Evolutionary conservation across 2,113 vertebrate genomes (phyloP).

Genomic region (Candoia aspera): DNA sequence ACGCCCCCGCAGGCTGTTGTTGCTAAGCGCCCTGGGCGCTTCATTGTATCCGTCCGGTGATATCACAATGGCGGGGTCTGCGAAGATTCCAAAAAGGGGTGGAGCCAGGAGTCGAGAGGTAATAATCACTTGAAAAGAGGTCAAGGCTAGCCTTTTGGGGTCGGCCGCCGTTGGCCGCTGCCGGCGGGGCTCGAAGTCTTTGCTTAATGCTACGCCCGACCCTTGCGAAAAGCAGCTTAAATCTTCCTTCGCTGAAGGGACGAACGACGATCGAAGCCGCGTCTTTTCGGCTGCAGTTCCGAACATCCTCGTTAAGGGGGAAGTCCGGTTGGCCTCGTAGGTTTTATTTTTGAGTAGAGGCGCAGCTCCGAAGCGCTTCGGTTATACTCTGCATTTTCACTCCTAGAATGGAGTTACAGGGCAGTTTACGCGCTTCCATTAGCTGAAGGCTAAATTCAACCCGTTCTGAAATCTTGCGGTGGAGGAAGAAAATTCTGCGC

Average conservation of each 20-base stretch:
- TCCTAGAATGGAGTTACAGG: background rate
- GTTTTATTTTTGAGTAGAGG: background rate
- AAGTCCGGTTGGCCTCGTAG: no score
- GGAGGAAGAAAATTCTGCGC: background rate
- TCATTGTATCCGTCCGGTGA: constrained; percentile 53
- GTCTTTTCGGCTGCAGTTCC: background rate
- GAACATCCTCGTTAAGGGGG: background rate
- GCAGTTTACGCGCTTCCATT: background rate
- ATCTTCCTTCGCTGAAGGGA: no score
- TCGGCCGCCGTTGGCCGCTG: background rate
- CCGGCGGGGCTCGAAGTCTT: background rate
- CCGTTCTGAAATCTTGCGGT: background rate
- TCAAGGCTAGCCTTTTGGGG: background rate
- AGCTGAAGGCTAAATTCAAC: background rate
- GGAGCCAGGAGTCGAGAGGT: background rate
- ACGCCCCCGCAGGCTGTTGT: constrained; percentile 66
- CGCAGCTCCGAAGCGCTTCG: background rate
- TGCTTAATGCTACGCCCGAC: background rate
- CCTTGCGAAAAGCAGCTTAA: background rate
- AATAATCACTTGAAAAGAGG: background rate
- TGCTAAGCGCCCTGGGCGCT: constrained; percentile 70
- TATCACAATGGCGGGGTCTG: background rate
- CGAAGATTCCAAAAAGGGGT: background rate
- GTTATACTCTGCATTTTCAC: background rate
- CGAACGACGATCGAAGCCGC: background rate